Conservation (phyloP, 2,888 invertebrate species). For the Spilarctia lutea region DNA sequence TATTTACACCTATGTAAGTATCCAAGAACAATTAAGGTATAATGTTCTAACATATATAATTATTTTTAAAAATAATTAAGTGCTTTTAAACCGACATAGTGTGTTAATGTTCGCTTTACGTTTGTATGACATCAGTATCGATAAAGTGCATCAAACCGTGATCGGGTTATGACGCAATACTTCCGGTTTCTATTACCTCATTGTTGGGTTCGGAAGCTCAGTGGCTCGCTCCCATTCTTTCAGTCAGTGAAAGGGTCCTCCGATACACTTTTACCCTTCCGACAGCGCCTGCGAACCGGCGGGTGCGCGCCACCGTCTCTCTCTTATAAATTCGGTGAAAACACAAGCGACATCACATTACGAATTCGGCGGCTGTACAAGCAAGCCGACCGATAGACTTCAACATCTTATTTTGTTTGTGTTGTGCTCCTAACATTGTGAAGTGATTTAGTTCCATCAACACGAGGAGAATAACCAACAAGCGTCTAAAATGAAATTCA, state of each 20-base stretch:
- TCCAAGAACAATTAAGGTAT: not conserved
- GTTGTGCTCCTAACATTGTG: conserved; percentile 67
- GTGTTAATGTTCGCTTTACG: conserved; percentile 31
- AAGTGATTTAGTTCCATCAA: conserved; percentile 81
- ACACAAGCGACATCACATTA: conserved; percentile 81
- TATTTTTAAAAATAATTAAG: not conserved
- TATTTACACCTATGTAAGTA: not conserved
- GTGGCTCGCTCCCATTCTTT: conserved; percentile 83
- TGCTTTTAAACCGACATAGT: conserved; percentile 28
- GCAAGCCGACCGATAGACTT: conserved; percentile 75
- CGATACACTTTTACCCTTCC: conserved; percentile 83
- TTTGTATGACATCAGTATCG: conserved; percentile 63
- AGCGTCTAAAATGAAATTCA: conserved; percentile 83
- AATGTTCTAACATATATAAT: not conserved
- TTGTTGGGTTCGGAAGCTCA: conserved; percentile 80
- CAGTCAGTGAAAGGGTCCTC: conserved; percentile 85
- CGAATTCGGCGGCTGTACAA: conserved; percentile 84
- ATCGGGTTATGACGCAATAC: conserved; percentile 74
- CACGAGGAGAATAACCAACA: conserved; percentile 73
- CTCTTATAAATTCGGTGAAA: conserved; percentile 86
- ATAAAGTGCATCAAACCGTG: conserved; percentile 73
- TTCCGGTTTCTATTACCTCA: conserved; percentile 82
- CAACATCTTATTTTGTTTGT: conserved; percentile 60
- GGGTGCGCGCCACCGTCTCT: conserved; percentile 72
- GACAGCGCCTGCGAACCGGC: conserved; percentile 61